phyloP scores from a whole-genome alignment of 37 sponge, comb jelly and placozoan species.

The Axinella damicornis region DNA sequence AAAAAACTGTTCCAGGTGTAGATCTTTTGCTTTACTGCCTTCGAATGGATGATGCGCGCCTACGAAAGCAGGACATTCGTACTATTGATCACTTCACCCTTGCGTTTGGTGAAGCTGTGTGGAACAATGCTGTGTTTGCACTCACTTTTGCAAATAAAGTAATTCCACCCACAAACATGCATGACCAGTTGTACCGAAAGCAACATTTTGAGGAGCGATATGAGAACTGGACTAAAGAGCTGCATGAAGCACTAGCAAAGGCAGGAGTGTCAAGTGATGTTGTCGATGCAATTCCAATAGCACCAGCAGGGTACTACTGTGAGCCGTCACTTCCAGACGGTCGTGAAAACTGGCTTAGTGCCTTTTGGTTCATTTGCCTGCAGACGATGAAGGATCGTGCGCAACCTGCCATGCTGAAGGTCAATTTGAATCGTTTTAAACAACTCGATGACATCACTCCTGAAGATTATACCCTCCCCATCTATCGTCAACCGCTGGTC shows the following conservation, averaged over 20 bases:
- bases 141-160: not conserved
- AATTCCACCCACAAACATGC: not conserved
- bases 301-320: not conserved
- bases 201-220: not conserved
- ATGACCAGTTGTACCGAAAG: not conserved
- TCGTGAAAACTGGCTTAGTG: not conserved
- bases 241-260: not conserved
- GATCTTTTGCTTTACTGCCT: too few species aligned
- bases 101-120: not conserved
- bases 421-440: not conserved
- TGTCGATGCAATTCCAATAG: not conserved
- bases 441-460: not conserved
- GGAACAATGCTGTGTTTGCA: not conserved
- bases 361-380: conserved; percentile 6
- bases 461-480: not conserved
- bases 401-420: not conserved
- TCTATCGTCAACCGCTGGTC: not conserved
- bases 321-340: conserved; percentile 7
- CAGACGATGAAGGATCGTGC: too few species aligned
- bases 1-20: too few species aligned
- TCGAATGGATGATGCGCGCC: not conserved
- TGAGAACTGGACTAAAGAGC: not conserved
- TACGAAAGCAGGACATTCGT: not conserved
- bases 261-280: not conserved
- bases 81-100: not conserved